phyloP scores from a whole-genome alignment of 2,797 vertebrate genomes.

The Peromyscus aztecus region DNA sequence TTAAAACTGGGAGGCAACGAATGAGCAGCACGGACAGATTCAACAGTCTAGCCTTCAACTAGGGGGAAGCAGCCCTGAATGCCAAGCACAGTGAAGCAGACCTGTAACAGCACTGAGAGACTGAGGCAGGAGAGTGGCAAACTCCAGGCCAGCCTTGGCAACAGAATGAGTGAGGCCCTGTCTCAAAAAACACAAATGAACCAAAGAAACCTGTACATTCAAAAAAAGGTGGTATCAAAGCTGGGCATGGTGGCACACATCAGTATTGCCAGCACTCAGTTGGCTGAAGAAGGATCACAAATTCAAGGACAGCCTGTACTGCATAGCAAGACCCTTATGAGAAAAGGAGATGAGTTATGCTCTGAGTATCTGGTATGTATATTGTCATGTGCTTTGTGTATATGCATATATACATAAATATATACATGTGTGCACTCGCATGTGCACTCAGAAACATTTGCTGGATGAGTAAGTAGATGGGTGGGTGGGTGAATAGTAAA shows the following conservation, averaged over 20 bases:
- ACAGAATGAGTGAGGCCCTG: neutral
- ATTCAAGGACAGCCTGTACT: neutral
- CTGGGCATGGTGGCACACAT: neutral
- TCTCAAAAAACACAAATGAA: neutral
- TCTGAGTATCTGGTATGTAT: neutral
- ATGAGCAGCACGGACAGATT: neutral
- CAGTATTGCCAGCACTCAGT: neutral
- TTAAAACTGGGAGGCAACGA: neutral
- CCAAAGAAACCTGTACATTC: neutral
- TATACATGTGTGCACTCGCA: rapidly evolving
- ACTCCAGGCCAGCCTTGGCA: neutral
- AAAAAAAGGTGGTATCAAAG: neutral
- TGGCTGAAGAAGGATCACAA: neutral
- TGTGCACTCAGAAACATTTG: neutral
- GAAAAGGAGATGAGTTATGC: neutral
- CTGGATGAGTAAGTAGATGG: neutral
- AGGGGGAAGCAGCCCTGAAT: too few relatives aligned
- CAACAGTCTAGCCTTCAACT: neutral
- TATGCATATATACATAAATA: too few relatives aligned
- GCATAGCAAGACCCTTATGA: neutral
- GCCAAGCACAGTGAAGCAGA: neutral
- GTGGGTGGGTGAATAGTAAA: neutral
- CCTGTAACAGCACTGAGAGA: neutral
- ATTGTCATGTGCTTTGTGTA: neutral
- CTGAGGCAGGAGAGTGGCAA: neutral